Conservation (phyloP, 2,797 vertebrate genomes). For the Chelon labrosus region DNA sequence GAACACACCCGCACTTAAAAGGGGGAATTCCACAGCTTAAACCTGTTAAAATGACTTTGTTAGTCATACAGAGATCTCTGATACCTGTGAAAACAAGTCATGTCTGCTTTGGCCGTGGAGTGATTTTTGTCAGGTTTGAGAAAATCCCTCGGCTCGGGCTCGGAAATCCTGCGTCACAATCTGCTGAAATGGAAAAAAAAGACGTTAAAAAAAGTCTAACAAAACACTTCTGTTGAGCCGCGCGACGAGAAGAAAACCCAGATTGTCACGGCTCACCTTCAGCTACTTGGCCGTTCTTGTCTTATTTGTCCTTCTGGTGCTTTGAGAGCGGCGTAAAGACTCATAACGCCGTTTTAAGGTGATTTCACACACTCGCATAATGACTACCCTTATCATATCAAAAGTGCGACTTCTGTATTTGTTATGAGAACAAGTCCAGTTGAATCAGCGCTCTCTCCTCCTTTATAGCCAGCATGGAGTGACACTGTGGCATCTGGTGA, state of each 20-base stretch:
- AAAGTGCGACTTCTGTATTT: no score
- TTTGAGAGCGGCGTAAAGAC: no score
- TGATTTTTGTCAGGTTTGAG: slow-evolving; percentile 8
- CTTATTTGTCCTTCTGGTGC: no score
- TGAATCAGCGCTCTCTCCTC: no score
- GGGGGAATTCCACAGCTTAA: neutral
- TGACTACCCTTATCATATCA: no score
- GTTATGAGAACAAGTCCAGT: no score
- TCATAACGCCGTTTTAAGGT: no score
- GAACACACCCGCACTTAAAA: neutral
- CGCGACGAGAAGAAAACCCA: neutral
- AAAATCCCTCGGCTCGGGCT: neutral
- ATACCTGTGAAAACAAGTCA: neutral
- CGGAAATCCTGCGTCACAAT: no score
- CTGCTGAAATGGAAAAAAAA: neutral
- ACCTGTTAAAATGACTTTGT: neutral
- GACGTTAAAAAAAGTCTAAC: neutral
- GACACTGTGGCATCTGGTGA: slow-evolving; percentile 6
- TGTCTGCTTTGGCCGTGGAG: slow-evolving; percentile 1
- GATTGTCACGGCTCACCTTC: no score
- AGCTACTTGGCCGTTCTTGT: no score
- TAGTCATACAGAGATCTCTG: neutral
- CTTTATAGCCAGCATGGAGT: no score
- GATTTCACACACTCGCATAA: no score
- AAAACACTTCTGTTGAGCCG: slow-evolving; percentile 8